Evolutionary conservation across 2,113 vertebrate species (phyloP).

Genomic region (Dasypus novemcinctus): DNA sequence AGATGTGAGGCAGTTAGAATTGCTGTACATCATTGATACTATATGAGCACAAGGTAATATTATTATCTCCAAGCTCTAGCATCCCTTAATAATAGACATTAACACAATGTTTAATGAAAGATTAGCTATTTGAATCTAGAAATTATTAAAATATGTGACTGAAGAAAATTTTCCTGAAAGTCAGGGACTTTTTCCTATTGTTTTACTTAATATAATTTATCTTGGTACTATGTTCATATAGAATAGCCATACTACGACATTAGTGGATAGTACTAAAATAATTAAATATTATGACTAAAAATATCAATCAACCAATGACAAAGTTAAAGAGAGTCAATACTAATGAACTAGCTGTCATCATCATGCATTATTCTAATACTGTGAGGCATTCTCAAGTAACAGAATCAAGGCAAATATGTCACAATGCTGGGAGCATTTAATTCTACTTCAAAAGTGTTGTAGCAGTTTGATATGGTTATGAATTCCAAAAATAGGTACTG

Average conservation of each 20-base stretch:
- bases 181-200: not conserved
- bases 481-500: no score
- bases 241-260: not conserved
- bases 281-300: constrained; percentile 13
- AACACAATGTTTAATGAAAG: not conserved
- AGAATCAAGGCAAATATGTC: not conserved
- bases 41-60: not conserved
- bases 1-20: not conserved
- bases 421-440: not conserved
- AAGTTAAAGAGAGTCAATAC: not conserved
- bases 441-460: not conserved
- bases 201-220: not conserved
- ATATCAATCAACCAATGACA: not conserved
- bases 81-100: not conserved
- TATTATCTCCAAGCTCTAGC: not conserved
- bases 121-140: not conserved
- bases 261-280: not conserved
- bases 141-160: not conserved
- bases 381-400: not conserved
- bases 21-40: not conserved
- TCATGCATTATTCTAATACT: not conserved
- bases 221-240: not conserved
- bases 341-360: not conserved
- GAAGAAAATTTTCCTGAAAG: not conserved
- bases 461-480: no score